Evolutionary conservation across 2,113 vertebrate species (phyloP), one percentile per base, ranked within the genome.

Genomic region (Pardalotus punctatus): DNA sequence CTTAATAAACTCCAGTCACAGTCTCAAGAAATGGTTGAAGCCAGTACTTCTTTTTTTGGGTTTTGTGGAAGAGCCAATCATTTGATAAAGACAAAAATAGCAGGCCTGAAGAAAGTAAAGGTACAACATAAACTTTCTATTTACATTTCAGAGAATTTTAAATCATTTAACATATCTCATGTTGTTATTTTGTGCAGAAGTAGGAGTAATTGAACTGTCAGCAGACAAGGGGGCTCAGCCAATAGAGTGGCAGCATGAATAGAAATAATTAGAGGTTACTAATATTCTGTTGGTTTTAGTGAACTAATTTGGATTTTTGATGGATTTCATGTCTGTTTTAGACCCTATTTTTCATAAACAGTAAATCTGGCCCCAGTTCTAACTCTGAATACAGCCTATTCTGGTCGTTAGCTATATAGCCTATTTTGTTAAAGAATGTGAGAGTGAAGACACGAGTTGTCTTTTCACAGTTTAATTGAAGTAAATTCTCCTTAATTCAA

Each of bases 401-500:
- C 40, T 56, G 8, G 15, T 14, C 88, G 14, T 85, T 86, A 82
- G 91, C 80, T 86, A 33, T 48, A 48, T 31, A 77, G 4, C 33
- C 10, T 53, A 45, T 71, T 50, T 36, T 66, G 33, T 33, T 91
- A 60, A 51, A 85, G 58, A 70, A 78, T 81, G 3, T 0, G 0
- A 78, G 31, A 73, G 10, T 70, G 54, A 94, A 91, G 58, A 62
- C 22, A 40, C 12, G 21, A 83, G 45, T 43, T 89, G 36, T 31
- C 22, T 85, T 97, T 88, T 74, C 58, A 85, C 40, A 47, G 33
- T 82, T 93, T 89, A 96, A 86, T 79, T 89, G 71, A 84, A 94
- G 31, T n/a, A 81, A 79, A 86, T 94, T 78, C n/a, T 84, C 73
- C 47, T 60, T 88, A 85, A 89, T 93, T 76, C 50, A 82, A 86